Evolutionary conservation across 2,797 vertebrate species (phyloP), one percentile per base, ranked within the genome.

Genomic region (Meriones psammophilus): DNA sequence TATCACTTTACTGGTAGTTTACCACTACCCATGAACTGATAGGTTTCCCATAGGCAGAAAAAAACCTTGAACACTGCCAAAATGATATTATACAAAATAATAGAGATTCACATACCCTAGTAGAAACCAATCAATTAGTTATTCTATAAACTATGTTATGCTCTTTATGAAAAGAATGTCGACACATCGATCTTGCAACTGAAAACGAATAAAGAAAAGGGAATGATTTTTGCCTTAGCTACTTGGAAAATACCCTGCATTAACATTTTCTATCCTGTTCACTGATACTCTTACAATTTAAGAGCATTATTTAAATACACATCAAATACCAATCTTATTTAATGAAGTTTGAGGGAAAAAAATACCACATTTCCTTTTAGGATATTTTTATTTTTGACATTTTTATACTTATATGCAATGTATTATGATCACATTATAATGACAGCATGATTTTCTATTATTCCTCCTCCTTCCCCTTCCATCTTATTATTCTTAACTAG

Each of bases 31-130:
- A 33, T 74, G 1, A 2, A n/a, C 5, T 83, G 42, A 76, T 14
- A 17, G 15, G 0, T 85, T 79, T 60, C 46, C 81, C 85, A 62
- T 33, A 22, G 17, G 13, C 22, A 71, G 33, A 85, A 10, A 20
- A 77, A 46, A 42, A n/a, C 10, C 42, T 92, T 90, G 42, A 89
- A 36, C 12, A 69, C 85, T 33, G 60, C 36, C 91, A 96, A 74
- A 8, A 3, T 39, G 1, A 78, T 39, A 15, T 3, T 76, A 26
- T n/a, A 46, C 18, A 62, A 68, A 78, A 36, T 22, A 66, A 88
- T 39, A 3, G 17, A 64, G n/a, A 62, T 5, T n/a, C 2, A 54
- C 3, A 71, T 30, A 58, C 36, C 24, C 24, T 2, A 5, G 0
- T 30, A 24, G 56, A 50, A 62, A 0, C 3, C 28, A 46, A 39